A percentile compares a stretch with the other conserved stretches of the same genome.
These are phyloP conservation scores for Taenaris catops DNA, from an alignment of 2,888 invertebrate genomes.

Conservation along the genomic window DNA sequence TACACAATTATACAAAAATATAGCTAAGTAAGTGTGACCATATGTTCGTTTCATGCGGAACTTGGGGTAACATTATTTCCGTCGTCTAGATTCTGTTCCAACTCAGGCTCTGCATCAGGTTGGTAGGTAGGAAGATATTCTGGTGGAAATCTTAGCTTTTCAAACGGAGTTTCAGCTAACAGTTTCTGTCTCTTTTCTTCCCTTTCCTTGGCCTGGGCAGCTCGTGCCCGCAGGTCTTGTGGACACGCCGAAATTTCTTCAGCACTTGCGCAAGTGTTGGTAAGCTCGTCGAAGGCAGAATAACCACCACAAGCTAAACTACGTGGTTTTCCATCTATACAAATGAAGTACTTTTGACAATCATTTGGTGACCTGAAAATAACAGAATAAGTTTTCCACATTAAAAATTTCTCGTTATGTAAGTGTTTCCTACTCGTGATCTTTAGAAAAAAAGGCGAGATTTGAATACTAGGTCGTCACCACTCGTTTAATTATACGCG, in stretches of 20 bases:
- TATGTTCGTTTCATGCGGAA: too few relatives aligned
- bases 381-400: background rate
- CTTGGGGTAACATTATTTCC: background rate
- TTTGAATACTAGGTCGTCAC: too few relatives aligned
- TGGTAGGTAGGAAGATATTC: conserved; percentile 21
- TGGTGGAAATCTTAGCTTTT: conserved; percentile 18
- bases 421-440: too few relatives aligned
- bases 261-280: conserved; percentile 85
- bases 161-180: conserved; percentile 44
- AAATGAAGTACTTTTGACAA: conserved; percentile 90
- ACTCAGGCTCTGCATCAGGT: background rate
- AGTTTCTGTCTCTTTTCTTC: conserved; percentile 45
- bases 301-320: conserved; percentile 88
- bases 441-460: too few relatives aligned
- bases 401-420: too few relatives aligned
- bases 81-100: background rate
- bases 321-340: conserved; percentile 86
- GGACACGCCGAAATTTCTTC: conserved; percentile 89
- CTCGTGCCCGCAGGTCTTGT: conserved; percentile 42
- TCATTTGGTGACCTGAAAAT: conserved; percentile 79
- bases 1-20: conserved; percentile 1
- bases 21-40: too few relatives aligned
- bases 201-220: conserved; percentile 45
- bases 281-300: conserved; percentile 87
- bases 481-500: too few relatives aligned